phyloP scores from a whole-genome alignment of 2,797 vertebrate genomes.

The Phrynocephalus vlangalii region DNA sequence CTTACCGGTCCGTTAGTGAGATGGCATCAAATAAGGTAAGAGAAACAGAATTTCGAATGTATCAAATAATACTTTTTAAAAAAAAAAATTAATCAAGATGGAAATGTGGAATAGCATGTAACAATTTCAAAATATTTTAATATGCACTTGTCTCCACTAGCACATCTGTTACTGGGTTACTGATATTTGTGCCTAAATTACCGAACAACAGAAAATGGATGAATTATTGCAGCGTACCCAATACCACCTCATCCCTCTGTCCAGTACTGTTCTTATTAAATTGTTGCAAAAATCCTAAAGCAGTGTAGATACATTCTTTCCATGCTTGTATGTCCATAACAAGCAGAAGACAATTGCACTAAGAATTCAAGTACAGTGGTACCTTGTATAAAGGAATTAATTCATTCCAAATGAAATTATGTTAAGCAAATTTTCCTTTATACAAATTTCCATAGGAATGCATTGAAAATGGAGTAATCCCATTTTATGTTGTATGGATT shows the following conservation, averaged over 20 bases:
- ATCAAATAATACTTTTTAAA: not conserved
- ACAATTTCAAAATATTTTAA: not conserved
- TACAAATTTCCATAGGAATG: no score
- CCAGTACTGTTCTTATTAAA: not conserved
- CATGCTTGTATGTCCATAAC: not conserved
- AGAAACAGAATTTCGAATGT: not conserved
- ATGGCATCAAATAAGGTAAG: constrained; percentile 99
- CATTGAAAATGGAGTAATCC: no score
- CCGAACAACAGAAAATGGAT: not conserved
- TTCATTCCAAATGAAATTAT: no score
- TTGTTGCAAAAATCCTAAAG: not conserved
- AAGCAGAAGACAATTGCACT: not conserved
- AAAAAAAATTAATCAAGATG: not conserved
- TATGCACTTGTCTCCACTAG: not conserved
- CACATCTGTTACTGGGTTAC: not conserved
- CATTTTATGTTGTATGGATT: no score
- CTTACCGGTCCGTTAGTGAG: constrained; percentile 97
- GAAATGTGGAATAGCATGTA: not conserved
- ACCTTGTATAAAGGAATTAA: no score
- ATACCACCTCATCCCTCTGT: not conserved
- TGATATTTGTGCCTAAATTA: not conserved
- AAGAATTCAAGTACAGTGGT: not conserved
- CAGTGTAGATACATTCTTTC: not conserved
- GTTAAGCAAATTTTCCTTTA: no score
- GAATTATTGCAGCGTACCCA: not conserved